Evolutionary conservation across 2,888 invertebrate genomes (phyloP).

Genomic region (Drosophila prostipennis): DNA sequence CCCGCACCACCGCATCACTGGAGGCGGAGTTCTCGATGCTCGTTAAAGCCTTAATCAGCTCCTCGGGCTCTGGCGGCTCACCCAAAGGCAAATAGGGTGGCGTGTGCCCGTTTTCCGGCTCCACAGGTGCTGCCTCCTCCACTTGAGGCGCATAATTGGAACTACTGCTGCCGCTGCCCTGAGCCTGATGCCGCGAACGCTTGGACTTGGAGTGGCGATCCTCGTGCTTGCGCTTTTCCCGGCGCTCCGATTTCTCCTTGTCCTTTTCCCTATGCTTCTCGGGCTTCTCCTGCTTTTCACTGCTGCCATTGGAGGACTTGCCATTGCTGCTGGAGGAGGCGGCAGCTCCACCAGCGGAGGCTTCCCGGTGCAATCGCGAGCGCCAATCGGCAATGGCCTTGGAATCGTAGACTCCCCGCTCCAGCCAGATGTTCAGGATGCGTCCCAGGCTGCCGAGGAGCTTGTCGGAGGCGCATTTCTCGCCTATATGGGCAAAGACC

Average conservation of each 20-base stretch:
- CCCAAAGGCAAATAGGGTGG: slow-evolving; percentile 92
- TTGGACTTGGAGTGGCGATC: slow-evolving; percentile 76
- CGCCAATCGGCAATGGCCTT: slow-evolving; percentile 92
- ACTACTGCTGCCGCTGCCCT: slow-evolving; percentile 78
- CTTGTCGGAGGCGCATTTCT: slow-evolving; percentile 90
- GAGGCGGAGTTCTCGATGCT: slow-evolving; percentile 97
- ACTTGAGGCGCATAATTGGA: slow-evolving; percentile 14
- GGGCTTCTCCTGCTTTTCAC: slow-evolving; percentile 7
- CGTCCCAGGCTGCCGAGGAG: slow-evolving; percentile 92
- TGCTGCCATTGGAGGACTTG: slow-evolving; percentile 24
- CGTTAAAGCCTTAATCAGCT: slow-evolving; percentile 92
- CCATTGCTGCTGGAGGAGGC: slow-evolving; percentile 22
- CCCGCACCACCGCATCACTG: slow-evolving; percentile 95
- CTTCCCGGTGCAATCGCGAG: slow-evolving; percentile 79
- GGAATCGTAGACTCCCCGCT: slow-evolving; percentile 94
- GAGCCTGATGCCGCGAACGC: slow-evolving; percentile 79
- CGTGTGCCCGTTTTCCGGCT: slow-evolving; percentile 88
- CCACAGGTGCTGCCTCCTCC: slow-evolving; percentile 29
- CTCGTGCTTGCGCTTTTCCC: slow-evolving; percentile 81
- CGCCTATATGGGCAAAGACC: slow-evolving; percentile 93
- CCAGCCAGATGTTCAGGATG: slow-evolving; percentile 95
- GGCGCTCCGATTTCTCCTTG: slow-evolving; percentile 76
- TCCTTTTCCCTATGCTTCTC: slow-evolving; percentile 10
- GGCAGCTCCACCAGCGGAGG: neutral
- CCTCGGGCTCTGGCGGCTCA: slow-evolving; percentile 96